Base-by-base conservation (phyloP, 2,888 invertebrate species). In the Crepidodera aurea region DNA sequence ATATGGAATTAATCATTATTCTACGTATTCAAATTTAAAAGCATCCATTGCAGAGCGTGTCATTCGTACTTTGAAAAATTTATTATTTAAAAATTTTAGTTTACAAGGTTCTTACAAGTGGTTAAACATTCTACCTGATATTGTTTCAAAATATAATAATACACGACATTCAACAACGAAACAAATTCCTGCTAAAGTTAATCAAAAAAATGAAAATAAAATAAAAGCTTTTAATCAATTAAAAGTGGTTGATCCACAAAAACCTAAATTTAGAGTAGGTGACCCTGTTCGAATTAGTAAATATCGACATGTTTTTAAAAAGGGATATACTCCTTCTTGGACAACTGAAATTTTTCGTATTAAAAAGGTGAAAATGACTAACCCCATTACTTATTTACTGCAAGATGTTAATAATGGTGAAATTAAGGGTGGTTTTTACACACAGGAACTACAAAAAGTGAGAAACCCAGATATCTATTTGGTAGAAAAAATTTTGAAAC, bases 31-130 rank as follows among this genome's bases (percentile, higher is more conserved):
- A 48, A 54, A 56, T 42, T 66, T 51, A 22, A 74, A 72, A 63
- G 69, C 72, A 10, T 42, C 69, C 37, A 70, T 73, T 27, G 69
- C 68, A 18, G 71, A 72, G 65, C 59, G 70, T 56, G 69, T 68
- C 44, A 70, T 70, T 62, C 48, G 70, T 55, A 73, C 73, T 22
- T 54, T 72, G 13, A 72, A 72, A 61, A 34, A 42, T 42, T 60
- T 56, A 48, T 68, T 74, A 68, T 73, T 65, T 61, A 69, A 70
- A 53, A 58, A 72, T 54, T 75, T 75, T 60, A 73, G 71, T 44
- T 69, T 69, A 48, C 53, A 67, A 10, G 73, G 72, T 32, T 60
- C 62, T 4, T 74, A 71, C 62, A 64, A 69, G 61, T 74, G 73
- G 73, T 67, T 72, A 55, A 58, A 74, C 64, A 66, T 65, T 12